A percentile compares a stretch with the other conserved stretches of the same genome.
Evolutionary conservation across 2,797 vertebrate species (phyloP).

Genomic region (Spea hammondii): DNA sequence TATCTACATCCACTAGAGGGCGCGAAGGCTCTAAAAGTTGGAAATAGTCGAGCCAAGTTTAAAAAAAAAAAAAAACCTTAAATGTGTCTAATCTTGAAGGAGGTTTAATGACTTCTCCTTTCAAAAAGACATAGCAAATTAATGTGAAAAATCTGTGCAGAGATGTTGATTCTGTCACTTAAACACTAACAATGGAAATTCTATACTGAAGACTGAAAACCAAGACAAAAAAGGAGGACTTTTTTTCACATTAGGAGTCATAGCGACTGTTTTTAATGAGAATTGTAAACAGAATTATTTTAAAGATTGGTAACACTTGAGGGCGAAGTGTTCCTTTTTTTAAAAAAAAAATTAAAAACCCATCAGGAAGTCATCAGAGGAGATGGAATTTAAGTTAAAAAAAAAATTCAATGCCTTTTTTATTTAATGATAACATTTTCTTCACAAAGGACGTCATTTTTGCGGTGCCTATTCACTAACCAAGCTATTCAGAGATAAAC

Average conservation of each 20-base stretch:
- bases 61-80: constrained; percentile 19
- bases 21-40: constrained; percentile 50
- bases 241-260: constrained; percentile 21
- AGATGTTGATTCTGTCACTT: constrained; percentile 25
- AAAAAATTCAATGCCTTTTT: constrained; percentile 35
- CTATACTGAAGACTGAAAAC: constrained; percentile 17
- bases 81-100: constrained; percentile 38
- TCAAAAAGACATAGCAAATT: constrained; percentile 44
- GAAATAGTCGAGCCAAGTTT: neutral
- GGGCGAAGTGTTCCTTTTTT: constrained; percentile 9
- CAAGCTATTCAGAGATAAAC: constrained; percentile 36
- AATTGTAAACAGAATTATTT: constrained; percentile 43
- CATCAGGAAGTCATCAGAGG: constrained; percentile 42
- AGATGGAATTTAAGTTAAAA: neutral
- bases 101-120: constrained; percentile 35
- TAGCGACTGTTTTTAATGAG: constrained; percentile 36
- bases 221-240: constrained; percentile 3
- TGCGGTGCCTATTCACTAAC: constrained; percentile 40
- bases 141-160: constrained; percentile 46
- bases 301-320: neutral
- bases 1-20: constrained; percentile 62
- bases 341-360: neutral
- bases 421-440: constrained; percentile 28
- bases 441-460: constrained; percentile 40
- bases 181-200: constrained; percentile 35